A percentile compares a stretch with the other conserved stretches of the same genome.
phyloP scores from a whole-genome alignment of 2,888 invertebrate species.

The Melieria picta region DNA sequence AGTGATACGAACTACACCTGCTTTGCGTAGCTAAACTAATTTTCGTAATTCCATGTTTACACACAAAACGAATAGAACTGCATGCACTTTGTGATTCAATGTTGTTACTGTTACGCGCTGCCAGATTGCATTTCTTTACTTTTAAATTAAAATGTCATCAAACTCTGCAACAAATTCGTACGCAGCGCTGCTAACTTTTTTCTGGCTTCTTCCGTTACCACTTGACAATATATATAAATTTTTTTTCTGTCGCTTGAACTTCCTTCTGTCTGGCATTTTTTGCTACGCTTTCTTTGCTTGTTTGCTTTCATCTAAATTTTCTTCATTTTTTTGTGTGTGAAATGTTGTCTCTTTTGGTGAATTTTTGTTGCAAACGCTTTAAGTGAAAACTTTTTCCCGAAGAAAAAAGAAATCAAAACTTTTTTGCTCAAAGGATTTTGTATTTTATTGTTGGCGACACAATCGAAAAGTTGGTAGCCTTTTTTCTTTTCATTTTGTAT shows the following conservation, averaged over 20 bases:
- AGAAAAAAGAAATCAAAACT: constrained; percentile 8
- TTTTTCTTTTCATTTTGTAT: neutral
- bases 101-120: no score
- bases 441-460: constrained; percentile 38
- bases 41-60: no score
- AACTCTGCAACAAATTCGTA: neutral
- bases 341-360: constrained; percentile 2
- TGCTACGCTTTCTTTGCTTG: no score
- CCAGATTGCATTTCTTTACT: neutral
- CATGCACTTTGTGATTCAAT: no score
- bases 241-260: neutral
- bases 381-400: constrained; percentile 26
- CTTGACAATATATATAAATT: neutral
- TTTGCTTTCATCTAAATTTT: constrained; percentile 1
- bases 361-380: constrained; percentile 26
- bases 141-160: constrained; percentile 3
- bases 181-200: no score
- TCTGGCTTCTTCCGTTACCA: neutral
- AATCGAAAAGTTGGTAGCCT: constrained; percentile 36
- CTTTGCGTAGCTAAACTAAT: no score
- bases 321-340: neutral
- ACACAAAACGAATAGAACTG: no score
- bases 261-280: constrained; percentile 5
- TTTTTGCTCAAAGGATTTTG: constrained; percentile 26
- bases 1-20: no score